A percentile compares a stretch with the other conserved stretches of the same genome.
phyloP scores from a whole-genome alignment of 2,113 vertebrate genomes.

The Zapus hudsonius region DNA sequence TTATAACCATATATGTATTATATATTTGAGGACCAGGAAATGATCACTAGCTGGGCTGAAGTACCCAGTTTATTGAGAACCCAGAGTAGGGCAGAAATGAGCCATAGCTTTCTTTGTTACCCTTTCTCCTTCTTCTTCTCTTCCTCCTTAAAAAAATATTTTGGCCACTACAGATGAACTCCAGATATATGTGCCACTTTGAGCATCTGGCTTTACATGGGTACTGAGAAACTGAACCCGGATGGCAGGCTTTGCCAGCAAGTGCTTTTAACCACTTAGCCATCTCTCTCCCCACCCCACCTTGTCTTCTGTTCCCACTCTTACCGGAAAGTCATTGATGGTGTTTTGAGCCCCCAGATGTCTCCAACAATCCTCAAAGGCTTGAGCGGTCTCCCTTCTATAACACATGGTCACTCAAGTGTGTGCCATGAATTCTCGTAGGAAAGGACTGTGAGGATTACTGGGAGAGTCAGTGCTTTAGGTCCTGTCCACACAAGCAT shows the following conservation, averaged over 20 bases:
- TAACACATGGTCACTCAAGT: background rate
- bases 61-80: background rate
- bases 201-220: too few species aligned
- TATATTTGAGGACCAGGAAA: background rate
- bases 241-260: too few species aligned
- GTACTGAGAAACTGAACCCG: too few species aligned
- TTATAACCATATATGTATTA: too few species aligned
- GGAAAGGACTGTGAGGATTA: background rate
- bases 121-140: background rate
- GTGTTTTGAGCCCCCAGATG: background rate
- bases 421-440: background rate
- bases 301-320: background rate
- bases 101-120: background rate
- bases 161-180: too few species aligned
- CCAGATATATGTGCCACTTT: too few species aligned
- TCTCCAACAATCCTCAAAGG: background rate
- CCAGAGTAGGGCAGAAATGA: background rate
- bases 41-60: background rate
- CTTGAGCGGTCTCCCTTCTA: background rate
- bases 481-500: background rate
- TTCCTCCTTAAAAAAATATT: too few species aligned
- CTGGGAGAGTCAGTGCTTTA: background rate
- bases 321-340: background rate
- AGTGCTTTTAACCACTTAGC: too few species aligned
- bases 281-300: too few species aligned